These are phyloP conservation scores for Catocala nupta DNA, from an alignment of 2,888 invertebrate genomes.

Conservation along the genomic window DNA sequence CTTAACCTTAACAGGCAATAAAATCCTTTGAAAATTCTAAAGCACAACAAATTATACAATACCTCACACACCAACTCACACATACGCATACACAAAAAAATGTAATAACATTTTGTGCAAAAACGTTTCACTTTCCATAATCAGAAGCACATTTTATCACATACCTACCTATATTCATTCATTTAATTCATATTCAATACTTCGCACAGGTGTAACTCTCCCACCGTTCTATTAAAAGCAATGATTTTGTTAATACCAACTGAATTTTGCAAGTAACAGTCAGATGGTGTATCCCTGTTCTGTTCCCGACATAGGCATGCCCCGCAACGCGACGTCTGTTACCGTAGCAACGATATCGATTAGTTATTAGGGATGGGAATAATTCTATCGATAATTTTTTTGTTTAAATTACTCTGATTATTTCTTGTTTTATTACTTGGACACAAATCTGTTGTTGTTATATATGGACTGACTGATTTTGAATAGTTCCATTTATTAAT, in stretches of 20 bases:
- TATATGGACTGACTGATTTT: too few species aligned
- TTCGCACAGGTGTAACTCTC: slow-evolving; percentile 36
- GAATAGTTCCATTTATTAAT: too few species aligned
- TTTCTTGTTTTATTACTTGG: not conserved
- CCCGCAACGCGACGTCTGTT: slow-evolving; percentile 11
- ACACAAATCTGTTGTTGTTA: too few species aligned
- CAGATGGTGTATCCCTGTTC: slow-evolving; percentile 13
- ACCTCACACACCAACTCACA: too few species aligned
- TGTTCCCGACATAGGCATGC: slow-evolving; percentile 7
- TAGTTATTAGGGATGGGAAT: slow-evolving; percentile 5
- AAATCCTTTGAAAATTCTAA: too few species aligned
- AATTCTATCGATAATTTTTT: slow-evolving; percentile 3
- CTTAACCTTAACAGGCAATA: too few species aligned
- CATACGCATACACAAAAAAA: too few species aligned
- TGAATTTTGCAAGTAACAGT: slow-evolving; percentile 28
- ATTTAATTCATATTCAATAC: not conserved
- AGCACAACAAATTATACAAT: too few species aligned
- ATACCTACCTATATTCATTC: not conserved
- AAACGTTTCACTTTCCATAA: too few species aligned
- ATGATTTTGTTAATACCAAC: slow-evolving; percentile 19
- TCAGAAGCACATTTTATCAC: not conserved
- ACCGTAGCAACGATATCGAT: slow-evolving; percentile 20
- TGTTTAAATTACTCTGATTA: too few species aligned
- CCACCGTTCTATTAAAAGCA: slow-evolving; percentile 25
- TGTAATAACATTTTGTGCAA: too few species aligned